phyloP scores from a whole-genome alignment of 2,113 vertebrate genomes.

The Accipiter cooperii region DNA sequence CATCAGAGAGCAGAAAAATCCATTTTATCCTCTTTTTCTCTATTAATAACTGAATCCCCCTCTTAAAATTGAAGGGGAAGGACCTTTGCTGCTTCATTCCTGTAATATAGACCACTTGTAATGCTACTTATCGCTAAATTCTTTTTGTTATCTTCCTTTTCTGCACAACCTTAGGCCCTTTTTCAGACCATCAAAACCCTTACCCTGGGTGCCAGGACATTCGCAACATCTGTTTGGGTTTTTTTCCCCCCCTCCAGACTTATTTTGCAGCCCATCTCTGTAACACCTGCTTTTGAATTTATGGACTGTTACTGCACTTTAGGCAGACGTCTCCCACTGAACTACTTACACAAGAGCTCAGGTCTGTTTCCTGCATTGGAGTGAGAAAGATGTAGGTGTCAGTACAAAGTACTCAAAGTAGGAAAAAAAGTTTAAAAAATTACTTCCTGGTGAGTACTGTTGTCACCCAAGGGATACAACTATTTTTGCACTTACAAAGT shows the following conservation, averaged over 20 bases:
- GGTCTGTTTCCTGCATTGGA: not conserved
- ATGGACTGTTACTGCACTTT: not conserved
- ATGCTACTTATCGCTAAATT: not conserved
- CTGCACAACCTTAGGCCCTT: not conserved
- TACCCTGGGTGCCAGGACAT: not conserved
- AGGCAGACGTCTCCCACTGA: not conserved
- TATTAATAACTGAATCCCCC: not conserved
- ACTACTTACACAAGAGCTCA: not conserved
- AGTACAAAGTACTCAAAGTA: not conserved
- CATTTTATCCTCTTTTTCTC: not conserved
- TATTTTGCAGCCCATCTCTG: not conserved
- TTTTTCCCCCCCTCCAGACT: not conserved
- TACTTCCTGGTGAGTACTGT: not conserved
- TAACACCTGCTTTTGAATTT: not conserved
- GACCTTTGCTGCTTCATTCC: not conserved
- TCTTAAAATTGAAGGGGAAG: not conserved
- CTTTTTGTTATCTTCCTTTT: not conserved
- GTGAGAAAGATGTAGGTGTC: constrained; percentile 27
- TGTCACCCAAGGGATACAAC: not conserved
- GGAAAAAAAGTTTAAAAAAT: not conserved
- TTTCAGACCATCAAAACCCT: not conserved
- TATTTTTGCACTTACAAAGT: not conserved
- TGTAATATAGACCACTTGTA: not conserved
- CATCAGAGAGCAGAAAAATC: not conserved
- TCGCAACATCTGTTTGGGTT: not conserved